Percentiles rank a stretch among this genome's conserved stretches.
phyloP scores from a whole-genome alignment of 2,888 invertebrate species.

The Eilema griseolum region DNA sequence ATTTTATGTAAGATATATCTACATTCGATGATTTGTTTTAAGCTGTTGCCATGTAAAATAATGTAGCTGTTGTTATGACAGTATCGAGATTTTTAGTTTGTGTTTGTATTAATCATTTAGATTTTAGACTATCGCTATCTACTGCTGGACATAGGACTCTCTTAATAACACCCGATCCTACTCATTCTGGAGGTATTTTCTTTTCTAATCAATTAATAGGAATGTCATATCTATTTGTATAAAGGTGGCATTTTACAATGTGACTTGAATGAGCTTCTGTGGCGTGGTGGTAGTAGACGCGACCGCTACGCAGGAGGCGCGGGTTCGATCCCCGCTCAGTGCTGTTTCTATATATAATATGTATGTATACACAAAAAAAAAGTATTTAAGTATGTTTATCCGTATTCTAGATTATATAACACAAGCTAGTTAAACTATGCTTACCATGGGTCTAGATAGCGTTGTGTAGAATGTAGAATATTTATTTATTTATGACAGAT shows the following conservation, averaged over 20 bases:
- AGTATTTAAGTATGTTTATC: too few relatives aligned
- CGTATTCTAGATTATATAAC: too few relatives aligned
- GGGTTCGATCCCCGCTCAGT: too few relatives aligned
- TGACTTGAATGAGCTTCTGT: too few relatives aligned
- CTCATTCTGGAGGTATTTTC: background rate
- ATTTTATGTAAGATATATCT: slow-evolving; percentile 39
- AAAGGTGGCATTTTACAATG: background rate
- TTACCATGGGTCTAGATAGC: too few relatives aligned
- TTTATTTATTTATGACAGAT: too few relatives aligned
- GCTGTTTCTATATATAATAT: too few relatives aligned
- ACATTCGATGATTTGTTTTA: slow-evolving; percentile 30
- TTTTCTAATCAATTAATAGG: background rate
- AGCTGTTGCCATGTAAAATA: slow-evolving; percentile 46
- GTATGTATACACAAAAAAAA: too few relatives aligned
- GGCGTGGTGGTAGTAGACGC: too few relatives aligned
- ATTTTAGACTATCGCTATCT: background rate
- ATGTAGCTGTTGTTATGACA: slow-evolving; percentile 25
- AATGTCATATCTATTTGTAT: background rate
- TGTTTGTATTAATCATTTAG: background rate
- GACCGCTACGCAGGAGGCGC: too few relatives aligned
- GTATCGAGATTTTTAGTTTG: slow-evolving; percentile 12
- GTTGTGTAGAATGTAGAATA: too few relatives aligned
- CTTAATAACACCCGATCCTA: background rate
- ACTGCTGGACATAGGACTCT: background rate
- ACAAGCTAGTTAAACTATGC: too few relatives aligned